Evolutionary conservation across 2,888 invertebrate genomes (phyloP), one percentile per base, ranked within the genome.

Genomic region (Agriopis leucophaearia): DNA sequence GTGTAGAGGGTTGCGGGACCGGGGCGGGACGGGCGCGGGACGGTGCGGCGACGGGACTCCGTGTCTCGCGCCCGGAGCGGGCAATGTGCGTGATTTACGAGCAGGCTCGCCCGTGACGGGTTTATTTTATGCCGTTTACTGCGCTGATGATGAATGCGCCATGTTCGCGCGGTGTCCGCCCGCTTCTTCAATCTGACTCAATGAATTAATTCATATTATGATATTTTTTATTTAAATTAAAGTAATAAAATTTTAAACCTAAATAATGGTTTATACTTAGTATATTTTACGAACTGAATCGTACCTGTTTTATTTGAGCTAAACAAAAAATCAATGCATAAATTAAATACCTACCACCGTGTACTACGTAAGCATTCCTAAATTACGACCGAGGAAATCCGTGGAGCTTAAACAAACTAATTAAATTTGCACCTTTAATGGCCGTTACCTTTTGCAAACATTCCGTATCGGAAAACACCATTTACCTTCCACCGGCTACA

Each of bases 81-180:
- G 51, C 70, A 71, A 67, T 70, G 73, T 55, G 65, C 70, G 70
- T 78, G 80, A 81, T 81, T 76, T 76, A 80, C 67, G 77, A 54
- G 64, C 56, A 42, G 56, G 64, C 64, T 66, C 61, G 52, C 65
- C 69, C 51, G 66, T 73, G 77, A 73, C 72, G 70, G 68, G 69
- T 73, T 69, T 63, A 72, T 66, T 77, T 69, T 56, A 70, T 58
- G 66, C 45, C 44, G 1, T 40, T 40, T 40, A 40, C 10, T 54
- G 38, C 40, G 51, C 61, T 48, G 58, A 66, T 72, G 68, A 72
- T 66, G 70, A 56, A 70, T 66, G 70, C 27, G 52, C 35, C 54
- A 42, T 40, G 58, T 27, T 52, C 18, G 38, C 40, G 45, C 57
- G 10, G 27, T 27, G 3, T 47, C 47, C 42, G 42, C 0, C 12